Conservation (phyloP, 2,797 vertebrate species). For the Semotilus atromaculatus region DNA sequence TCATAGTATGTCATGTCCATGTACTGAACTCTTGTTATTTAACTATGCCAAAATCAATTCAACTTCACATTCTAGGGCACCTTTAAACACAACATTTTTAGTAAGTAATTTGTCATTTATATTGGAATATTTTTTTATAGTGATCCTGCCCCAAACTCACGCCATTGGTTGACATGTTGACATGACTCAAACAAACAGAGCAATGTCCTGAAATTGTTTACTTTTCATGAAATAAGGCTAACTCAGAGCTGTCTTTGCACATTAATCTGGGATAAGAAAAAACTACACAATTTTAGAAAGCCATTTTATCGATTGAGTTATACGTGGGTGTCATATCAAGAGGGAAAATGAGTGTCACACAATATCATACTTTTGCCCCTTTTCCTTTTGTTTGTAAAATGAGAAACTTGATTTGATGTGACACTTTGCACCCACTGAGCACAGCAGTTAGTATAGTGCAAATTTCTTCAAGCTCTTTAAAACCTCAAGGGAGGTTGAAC, state of each 20-base stretch:
- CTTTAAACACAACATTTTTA: no score
- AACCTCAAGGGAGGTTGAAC: slow-evolving; percentile 10
- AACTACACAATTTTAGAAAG: background rate
- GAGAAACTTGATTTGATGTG: slow-evolving; percentile 9
- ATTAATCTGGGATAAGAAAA: background rate
- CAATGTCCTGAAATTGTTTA: background rate
- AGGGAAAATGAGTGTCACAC: background rate
- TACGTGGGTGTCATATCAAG: background rate
- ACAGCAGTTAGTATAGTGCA: slow-evolving; percentile 3
- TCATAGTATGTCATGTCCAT: no score
- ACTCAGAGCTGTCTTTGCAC: background rate
- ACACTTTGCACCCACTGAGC: background rate
- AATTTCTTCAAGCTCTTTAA: slow-evolving; percentile 24
- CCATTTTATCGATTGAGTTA: background rate
- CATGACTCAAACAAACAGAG: background rate
- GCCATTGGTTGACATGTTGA: background rate
- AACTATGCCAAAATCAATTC: no score
- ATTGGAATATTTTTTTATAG: no score
- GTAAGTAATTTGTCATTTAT: no score
- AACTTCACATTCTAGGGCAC: no score
- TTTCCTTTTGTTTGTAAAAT: background rate
- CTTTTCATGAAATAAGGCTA: background rate
- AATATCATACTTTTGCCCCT: background rate
- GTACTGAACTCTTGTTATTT: no score
- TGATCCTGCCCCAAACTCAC: background rate